Evolutionary conservation across 2,113 vertebrate genomes (phyloP), one percentile per base, ranked within the genome.

Genomic region (Cavia porcellus): DNA sequence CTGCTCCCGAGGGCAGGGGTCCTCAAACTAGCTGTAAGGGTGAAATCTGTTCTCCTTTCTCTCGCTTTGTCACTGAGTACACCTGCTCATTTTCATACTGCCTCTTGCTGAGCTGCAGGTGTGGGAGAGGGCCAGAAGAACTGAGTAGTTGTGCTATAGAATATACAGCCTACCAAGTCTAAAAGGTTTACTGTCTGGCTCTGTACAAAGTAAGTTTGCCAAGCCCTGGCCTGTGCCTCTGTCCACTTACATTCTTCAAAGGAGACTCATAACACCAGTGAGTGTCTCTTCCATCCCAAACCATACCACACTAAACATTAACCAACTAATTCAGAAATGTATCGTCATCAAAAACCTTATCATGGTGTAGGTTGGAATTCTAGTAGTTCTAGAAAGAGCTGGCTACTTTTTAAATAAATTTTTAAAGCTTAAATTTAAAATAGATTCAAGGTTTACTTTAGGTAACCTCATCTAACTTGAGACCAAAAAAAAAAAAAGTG

Each of bases 401-500:
- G 2, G 7, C 14, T 80, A 20, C 47, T 24, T 62, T 62, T 77
- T 50, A 52, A 47, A 47, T 42, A 74, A 55, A 61, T 61, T 88
- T 70, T 28, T 70, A 89, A 45, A 88, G 68, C 3, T 66, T 55
- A 52, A 89, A 38, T 83, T 55, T 45, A 7, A 64, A 97, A 79
- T 89, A 84, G 81, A 64, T 84, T 47, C 66, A 86, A 45, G 47
- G 85, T 94, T 96, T 96, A 93, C 61, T n/a, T 80, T 62, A 87
- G 57, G 57, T 32, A 90, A 95, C 2, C 35, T 77, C 57, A 90
- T 90, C 87, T 96, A 96, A 94, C 84, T 52, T 90, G 84, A 47
- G 68, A 93, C 10, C 91, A 61, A 84, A 92, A 19, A 93, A 61
- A 84, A 92, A 19, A 90, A 88, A 92, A 72, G 22, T 86, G 83